Percentiles rank a stretch among this genome's conserved stretches.
These are phyloP conservation scores for Tubulanus polymorphus DNA, from an alignment of 2,888 invertebrate species.

Conservation along the genomic window DNA sequence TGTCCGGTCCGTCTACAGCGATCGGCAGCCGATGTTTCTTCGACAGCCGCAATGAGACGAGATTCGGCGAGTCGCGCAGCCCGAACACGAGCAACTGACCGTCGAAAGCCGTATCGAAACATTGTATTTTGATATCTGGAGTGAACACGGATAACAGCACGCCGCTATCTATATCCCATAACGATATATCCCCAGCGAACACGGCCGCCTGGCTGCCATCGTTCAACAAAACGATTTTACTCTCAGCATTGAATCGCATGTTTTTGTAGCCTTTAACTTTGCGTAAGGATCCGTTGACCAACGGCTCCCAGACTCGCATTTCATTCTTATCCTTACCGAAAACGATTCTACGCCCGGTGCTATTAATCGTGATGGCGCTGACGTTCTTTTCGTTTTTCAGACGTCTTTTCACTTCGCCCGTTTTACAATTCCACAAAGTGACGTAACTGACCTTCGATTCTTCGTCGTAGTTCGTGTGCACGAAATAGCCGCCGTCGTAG, in stretches of 20 bases:
- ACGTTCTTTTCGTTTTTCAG: conserved; percentile 45
- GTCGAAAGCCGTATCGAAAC: conserved; percentile 33
- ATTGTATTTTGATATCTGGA: conserved; percentile 42
- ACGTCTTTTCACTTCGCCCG: conserved; percentile 35
- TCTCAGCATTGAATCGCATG: conserved; percentile 32
- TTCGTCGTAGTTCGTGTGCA: conserved; percentile 48
- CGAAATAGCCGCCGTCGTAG: conserved; percentile 37
- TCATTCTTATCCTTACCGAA: conserved; percentile 42
- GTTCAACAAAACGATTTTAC: conserved; percentile 39
- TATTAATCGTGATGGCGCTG: conserved; percentile 40
- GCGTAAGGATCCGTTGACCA: conserved; percentile 26
- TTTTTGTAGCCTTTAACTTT: conserved; percentile 36
- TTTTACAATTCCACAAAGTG: conserved; percentile 45
- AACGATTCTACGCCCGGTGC: conserved; percentile 38
- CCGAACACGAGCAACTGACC: conserved; percentile 41
- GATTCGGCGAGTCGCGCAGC: conserved; percentile 37
- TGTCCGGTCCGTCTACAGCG: conserved; percentile 27
- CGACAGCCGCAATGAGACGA: conserved; percentile 29
- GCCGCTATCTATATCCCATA: conserved; percentile 45
- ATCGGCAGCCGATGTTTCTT: conserved; percentile 21
- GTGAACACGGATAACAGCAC: conserved; percentile 40
- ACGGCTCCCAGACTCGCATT: conserved; percentile 46
- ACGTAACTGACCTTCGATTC: conserved; percentile 45
- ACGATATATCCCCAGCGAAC: conserved; percentile 44
- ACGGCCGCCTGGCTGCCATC: conserved; percentile 36